A percentile compares a stretch with the other conserved stretches of the same genome.
phyloP scores from a whole-genome alignment of 1,140 invertebrate species.

The Ceratitis capitata region DNA sequence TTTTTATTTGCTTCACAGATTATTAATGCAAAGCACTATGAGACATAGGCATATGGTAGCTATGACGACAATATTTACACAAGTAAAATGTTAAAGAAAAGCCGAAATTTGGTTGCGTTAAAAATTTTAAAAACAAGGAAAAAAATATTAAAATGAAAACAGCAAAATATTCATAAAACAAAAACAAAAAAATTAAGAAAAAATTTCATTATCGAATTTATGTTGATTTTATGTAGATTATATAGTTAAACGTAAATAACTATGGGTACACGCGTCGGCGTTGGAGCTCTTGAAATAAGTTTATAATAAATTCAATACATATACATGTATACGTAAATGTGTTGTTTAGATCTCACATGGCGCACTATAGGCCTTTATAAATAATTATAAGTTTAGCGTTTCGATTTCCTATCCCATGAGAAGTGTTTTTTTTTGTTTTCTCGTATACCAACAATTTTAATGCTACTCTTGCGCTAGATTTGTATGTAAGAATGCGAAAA shows the following conservation, averaged over 20 bases:
- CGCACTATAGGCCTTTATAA: neutral
- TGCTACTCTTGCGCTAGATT: no score
- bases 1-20: neutral
- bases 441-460: no score
- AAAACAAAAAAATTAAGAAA: neutral
- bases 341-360: neutral
- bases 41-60: neutral
- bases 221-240: constrained; percentile 16
- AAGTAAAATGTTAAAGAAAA: neutral
- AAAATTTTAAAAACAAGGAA: neutral
- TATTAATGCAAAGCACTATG: neutral
- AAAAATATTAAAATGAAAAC: neutral
- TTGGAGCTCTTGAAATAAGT: neutral
- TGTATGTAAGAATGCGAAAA: no score
- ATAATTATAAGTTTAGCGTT: no score
- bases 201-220: neutral
- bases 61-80: neutral
- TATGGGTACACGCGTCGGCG: neutral
- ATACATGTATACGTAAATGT: neutral
- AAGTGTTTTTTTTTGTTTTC: no score
- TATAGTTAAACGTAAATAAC: neutral
- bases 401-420: no score
- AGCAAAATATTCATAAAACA: no score
- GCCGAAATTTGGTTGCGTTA: neutral
- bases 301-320: neutral